Evolutionary conservation across 2,888 invertebrate species (phyloP), one percentile per base, ranked within the genome.

Genomic region (Megaustenia siamemsis): DNA sequence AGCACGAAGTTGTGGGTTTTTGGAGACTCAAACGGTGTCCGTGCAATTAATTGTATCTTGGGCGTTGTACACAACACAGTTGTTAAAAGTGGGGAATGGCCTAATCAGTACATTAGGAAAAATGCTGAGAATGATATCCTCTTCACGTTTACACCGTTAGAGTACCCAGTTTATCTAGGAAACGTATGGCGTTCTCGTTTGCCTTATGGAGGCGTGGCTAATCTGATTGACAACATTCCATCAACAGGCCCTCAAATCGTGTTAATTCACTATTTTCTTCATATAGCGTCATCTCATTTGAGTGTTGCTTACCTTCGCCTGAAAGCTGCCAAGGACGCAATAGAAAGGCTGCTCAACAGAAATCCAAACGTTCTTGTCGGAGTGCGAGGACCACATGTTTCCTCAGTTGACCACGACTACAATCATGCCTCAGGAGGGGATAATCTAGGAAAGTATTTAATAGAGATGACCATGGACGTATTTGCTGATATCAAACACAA

Each of bases 371-470:
- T 49, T 24, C 15, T 68, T 40, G 76, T 77, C 2, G 83, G n/a
- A 35, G 35, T 83, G 28, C 49, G 83, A 38, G 83, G 83, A 35
- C 83, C 83, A 5, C 83, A 83, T 32, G 77, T 69, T 5, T 49
- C 69, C 15, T 49, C 77, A 0, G n/a, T 38, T 10, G 53, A 68
- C 24, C 68, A 69, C 21, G 38, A 68, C n/a, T 68, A 40, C 15
- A 83, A 83, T 35, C 83, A 83, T 28, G 45, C 83, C 10, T n/a
- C 78, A 32, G 83, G 83, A 10, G 83, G 83, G 15, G 83, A 83
- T 40, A 38, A n/a, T 28, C 35, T 83, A 21, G 77, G 76, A 18
- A 68, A 21, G 12, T 18, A 40, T 53, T 77, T 53, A n/a, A 10
- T 77, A 24, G n/a, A 49, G 38, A 66, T 83, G 43, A 77, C 69